Base-by-base conservation (phyloP, 2,888 invertebrate species). In the Bugulina stolonifera region DNA sequence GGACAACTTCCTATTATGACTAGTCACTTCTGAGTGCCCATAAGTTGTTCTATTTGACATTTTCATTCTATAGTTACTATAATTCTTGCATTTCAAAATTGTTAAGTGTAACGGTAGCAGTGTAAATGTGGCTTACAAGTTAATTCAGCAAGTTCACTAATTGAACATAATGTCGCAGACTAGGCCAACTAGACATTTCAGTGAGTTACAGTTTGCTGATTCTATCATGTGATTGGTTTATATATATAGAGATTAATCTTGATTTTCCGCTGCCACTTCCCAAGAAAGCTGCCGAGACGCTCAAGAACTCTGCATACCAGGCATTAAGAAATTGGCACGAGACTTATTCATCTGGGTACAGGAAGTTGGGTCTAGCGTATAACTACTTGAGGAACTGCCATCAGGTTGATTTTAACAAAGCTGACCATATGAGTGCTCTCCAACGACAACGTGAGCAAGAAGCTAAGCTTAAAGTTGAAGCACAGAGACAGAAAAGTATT, bases 241-340 rank as follows among this genome's bases (percentile, higher is more conserved):
- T n/a, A n/a, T n/a, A n/a, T n/a, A n/a, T n/a, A 81, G 82, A 79
- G 74, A 84, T 82, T 23, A 83, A 86, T 74, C 78, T 80, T 27
- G 79, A 83, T 1, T 79, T 81, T 27, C 84, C 84, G 23, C 80
- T 88, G n/a, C 88, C 88, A 1, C 85, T 85, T 54, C 88, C 88
- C 1, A 79, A 81, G 73, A 73, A 79, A 72, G 84, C 81, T 22
- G 87, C 87, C 1, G 79, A 82, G 64, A 81, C 78, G 34, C 79
- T 88, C 72, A 86, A 86, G 77, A 76, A 79, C 18, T 78, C 81
- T 58, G 81, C 86, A n/a, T 78, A 87, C 22, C 81, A 82, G 76
- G 80, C 83, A 14, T 80, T 88, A 34, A 84, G 86, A 71, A 79
- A 83, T 54, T 88, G 88, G 88, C 78, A 86, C 73, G 80, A 82